phyloP scores from a whole-genome alignment of 2,888 invertebrate species.

The Drosophila barbarae region DNA sequence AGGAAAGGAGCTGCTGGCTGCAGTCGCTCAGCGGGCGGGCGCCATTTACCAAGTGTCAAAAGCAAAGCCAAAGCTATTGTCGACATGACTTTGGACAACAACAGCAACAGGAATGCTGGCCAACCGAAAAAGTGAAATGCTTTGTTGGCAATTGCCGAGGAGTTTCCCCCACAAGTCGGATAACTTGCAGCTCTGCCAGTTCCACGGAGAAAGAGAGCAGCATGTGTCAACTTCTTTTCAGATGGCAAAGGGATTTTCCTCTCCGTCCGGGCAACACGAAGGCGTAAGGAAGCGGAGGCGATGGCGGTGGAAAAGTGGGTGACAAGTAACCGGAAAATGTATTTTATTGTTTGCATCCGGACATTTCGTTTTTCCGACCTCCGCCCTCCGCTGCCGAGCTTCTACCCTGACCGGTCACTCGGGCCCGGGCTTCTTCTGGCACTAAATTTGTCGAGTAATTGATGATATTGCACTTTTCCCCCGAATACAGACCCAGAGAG shows the following conservation, averaged over 20 bases:
- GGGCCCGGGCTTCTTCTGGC: constrained; percentile 27
- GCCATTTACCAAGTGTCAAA: constrained; percentile 78
- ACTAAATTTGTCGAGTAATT: constrained; percentile 74
- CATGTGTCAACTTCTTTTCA: constrained; percentile 69
- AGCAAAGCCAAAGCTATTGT: constrained; percentile 79
- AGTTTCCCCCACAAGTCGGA: constrained; percentile 63
- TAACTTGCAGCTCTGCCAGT: constrained; percentile 45
- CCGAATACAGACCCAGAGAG: background rate
- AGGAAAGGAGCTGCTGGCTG: constrained; percentile 45
- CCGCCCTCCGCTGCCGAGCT: constrained; percentile 14
- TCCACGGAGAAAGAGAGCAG: constrained; percentile 45
- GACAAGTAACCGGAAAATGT: constrained; percentile 79
- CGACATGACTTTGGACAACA: constrained; percentile 76
- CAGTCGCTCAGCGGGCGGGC: constrained; percentile 76
- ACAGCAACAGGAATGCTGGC: constrained; percentile 42
- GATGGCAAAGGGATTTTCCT: constrained; percentile 40
- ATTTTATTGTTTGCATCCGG: constrained; percentile 78
- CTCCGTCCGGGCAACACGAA: constrained; percentile 16
- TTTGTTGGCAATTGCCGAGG: constrained; percentile 76
- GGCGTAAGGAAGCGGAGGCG: constrained; percentile 13
- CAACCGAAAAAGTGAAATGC: constrained; percentile 67
- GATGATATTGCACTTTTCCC: constrained; percentile 70
- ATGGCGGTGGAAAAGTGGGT: constrained; percentile 63
- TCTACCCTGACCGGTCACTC: constrained; percentile 18
- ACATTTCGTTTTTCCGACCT: constrained; percentile 60